phyloP scores from a whole-genome alignment of 2,113 vertebrate genomes.

The Alectura lathami region DNA sequence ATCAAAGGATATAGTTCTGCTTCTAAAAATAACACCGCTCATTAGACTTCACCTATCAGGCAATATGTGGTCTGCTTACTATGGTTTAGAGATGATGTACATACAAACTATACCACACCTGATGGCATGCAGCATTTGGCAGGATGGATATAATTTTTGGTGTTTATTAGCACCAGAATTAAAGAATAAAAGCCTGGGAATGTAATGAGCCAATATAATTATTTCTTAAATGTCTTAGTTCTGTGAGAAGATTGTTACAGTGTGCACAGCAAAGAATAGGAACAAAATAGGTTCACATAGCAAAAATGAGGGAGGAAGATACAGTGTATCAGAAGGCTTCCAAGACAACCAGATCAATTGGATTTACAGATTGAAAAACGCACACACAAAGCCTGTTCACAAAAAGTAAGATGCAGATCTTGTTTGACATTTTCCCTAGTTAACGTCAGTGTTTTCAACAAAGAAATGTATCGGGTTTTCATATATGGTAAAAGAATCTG shows the following conservation, averaged over 20 bases:
- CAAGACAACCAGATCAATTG: neutral
- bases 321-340: neutral
- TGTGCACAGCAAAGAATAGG: neutral
- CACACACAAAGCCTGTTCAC: neutral
- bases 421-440: neutral
- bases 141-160: slow-evolving; percentile 15
- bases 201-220: neutral
- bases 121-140: neutral
- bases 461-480: neutral
- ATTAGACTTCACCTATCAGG: slow-evolving; percentile 62
- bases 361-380: neutral
- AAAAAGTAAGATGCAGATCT: neutral
- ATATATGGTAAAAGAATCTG: neutral
- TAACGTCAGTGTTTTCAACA: neutral
- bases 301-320: neutral
- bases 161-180: slow-evolving; percentile 36
- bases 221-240: neutral
- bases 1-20: slow-evolving; percentile 61
- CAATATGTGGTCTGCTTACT: neutral
- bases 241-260: neutral
- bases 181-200: neutral
- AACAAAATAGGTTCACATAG: neutral
- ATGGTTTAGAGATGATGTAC: neutral
- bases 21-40: slow-evolving; percentile 69
- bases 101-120: slow-evolving; percentile 1